Evolutionary conservation across 2,113 vertebrate species (phyloP).

Genomic region (Dolichallabes microphthalmus): DNA sequence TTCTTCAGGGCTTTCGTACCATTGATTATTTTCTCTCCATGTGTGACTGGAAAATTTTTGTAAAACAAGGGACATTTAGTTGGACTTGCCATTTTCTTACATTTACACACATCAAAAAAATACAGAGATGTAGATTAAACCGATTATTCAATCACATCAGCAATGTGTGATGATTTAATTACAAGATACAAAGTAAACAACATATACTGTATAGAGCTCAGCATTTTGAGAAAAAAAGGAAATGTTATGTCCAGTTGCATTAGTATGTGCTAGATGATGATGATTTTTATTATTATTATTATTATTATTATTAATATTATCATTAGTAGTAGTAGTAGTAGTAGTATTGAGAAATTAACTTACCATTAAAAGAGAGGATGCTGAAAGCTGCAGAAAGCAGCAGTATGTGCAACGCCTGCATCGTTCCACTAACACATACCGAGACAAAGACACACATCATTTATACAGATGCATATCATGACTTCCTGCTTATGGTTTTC

Average conservation of each 20-base stretch:
- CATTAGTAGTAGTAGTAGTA: not conserved
- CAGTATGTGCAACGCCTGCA: not conserved
- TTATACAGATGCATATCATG: constrained; percentile 1
- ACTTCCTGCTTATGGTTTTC: not conserved
- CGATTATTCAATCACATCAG: not conserved
- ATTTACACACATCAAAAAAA: not conserved
- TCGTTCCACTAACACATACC: not conserved
- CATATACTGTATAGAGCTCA: not conserved
- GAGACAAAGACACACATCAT: not conserved
- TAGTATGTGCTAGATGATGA: not conserved
- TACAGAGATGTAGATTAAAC: not conserved
- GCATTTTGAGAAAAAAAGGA: not conserved
- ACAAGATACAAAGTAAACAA: not conserved
- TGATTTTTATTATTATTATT: too few species aligned
- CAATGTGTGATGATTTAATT: not conserved
- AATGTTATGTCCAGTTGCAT: not conserved
- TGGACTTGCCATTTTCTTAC: not conserved
- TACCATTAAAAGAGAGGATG: constrained; percentile 12
- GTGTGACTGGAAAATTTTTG: constrained; percentile 8
- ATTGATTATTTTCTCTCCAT: constrained; percentile 50
- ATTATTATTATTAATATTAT: too few species aligned
- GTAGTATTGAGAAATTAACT: not conserved
- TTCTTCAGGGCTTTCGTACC: constrained; percentile 34
- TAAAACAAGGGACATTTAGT: not conserved
- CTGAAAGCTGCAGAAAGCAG: constrained; percentile 29